Evolutionary conservation across 2,888 invertebrate genomes (phyloP).

Genomic region (Drosophila kanekoi): DNA sequence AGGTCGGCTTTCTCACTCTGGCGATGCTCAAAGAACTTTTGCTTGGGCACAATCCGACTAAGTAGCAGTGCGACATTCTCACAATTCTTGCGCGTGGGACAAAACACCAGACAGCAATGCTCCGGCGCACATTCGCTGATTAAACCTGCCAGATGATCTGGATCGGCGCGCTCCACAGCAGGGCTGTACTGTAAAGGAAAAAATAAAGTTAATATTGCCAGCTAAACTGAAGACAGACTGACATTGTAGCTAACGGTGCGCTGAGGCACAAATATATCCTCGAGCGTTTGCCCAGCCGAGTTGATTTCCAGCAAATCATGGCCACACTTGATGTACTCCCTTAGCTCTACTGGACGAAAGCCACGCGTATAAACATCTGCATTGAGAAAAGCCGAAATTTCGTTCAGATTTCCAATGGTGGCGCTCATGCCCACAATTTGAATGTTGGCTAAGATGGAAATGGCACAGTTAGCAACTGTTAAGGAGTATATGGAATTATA

Average conservation of each 20-base stretch:
- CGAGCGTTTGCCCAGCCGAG: constrained; percentile 84
- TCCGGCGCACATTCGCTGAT: constrained; percentile 92
- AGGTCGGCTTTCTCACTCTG: constrained; percentile 87
- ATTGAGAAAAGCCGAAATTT: constrained; percentile 92
- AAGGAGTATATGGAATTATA: not conserved
- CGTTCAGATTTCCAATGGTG: constrained; percentile 95
- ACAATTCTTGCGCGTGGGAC: constrained; percentile 96
- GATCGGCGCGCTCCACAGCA: constrained; percentile 88
- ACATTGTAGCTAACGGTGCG: constrained; percentile 86
- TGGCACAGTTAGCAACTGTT: not conserved
- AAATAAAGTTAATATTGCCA: not conserved
- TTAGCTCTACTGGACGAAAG: constrained; percentile 95
- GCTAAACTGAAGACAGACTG: not conserved
- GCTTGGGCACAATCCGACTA: constrained; percentile 87
- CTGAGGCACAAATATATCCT: constrained; percentile 86
- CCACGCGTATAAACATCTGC: constrained; percentile 93
- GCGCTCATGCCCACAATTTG: constrained; percentile 99
- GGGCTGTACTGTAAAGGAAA: constrained; percentile 87
- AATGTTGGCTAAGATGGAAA: constrained; percentile 86
- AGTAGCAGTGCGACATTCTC: constrained; percentile 94
- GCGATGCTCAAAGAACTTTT: constrained; percentile 87
- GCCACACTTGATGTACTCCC: constrained; percentile 93
- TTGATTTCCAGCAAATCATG: constrained; percentile 87
- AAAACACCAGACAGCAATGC: constrained; percentile 95
- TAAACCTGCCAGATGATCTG: constrained; percentile 92